Evolutionary conservation across 2,113 vertebrate species (phyloP).

Genomic region (Odontesthes bonariensis): DNA sequence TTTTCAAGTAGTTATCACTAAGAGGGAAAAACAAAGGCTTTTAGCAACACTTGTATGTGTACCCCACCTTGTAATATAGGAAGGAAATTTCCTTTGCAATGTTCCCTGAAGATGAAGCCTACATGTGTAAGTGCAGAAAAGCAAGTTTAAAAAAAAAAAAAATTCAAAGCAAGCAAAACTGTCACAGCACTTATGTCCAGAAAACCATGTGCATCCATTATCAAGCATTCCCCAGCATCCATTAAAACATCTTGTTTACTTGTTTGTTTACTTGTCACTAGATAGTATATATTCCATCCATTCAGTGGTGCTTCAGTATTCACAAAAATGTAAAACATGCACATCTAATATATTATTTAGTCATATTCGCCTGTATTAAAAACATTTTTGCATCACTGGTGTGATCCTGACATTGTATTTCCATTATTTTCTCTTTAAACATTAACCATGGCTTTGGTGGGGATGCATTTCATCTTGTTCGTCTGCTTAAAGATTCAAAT

Average conservation of each 20-base stretch:
- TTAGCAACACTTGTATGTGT: background rate
- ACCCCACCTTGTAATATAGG: background rate
- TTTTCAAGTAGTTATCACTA: conserved; percentile 7
- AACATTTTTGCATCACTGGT: conserved; percentile 80
- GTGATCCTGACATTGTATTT: conserved; percentile 88
- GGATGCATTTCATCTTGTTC: conserved; percentile 76
- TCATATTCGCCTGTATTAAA: conserved; percentile 81
- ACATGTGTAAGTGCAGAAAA: conserved; percentile 32
- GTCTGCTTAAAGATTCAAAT: conserved; percentile 81
- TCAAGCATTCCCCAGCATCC: conserved; percentile 64
- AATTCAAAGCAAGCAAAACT: conserved; percentile 79
- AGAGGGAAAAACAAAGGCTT: background rate
- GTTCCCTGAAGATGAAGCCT: conserved; percentile 43
- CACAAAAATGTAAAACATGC: conserved; percentile 88
- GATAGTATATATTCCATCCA: conserved; percentile 78
- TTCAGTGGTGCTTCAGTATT: conserved; percentile 89
- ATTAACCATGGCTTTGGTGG: conserved; percentile 90
- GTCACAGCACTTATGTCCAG: conserved; percentile 81
- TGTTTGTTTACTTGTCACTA: conserved; percentile 79
- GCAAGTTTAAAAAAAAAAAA: conserved; percentile 49
- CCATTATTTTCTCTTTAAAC: conserved; percentile 97
- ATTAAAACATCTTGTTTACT: conserved; percentile 80
- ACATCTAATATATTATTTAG: conserved; percentile 94
- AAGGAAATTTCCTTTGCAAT: conserved; percentile 44
- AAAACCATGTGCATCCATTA: conserved; percentile 67